Base-by-base conservation (phyloP, 2,113 vertebrate species). In the Hemibates koningsi region DNA sequence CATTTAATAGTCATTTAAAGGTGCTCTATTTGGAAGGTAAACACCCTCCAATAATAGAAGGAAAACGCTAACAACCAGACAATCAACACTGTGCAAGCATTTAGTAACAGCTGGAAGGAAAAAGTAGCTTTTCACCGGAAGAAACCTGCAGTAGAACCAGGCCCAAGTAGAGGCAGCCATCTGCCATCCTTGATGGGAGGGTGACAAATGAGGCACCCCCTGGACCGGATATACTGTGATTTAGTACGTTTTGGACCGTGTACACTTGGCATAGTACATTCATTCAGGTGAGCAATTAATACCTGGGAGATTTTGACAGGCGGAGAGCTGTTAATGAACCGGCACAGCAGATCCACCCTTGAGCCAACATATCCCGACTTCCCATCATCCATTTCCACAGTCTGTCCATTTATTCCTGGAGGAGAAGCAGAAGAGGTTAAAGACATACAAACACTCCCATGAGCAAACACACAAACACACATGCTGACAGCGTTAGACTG, bases 291-390 rank as follows among this genome's bases (percentile, higher is more conserved):
- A 45, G 53, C 9, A 16, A 32, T 34, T 13, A 76, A 53, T 94
- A 99, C 98, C 96, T 99, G 99, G 0, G 98, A 99, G 95, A 99
- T 98, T 96, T 98, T 99, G 93, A 99, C 98, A 0, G 90, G 96
- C 10, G 97, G 97, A 79, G 96, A 95, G 0, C 96, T 98, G 95
- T 98, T 99, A 93, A 97, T 95, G 88, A 99, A 98, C 81, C 95
- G 97, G 91, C 99, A 99, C 88, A 97, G 97, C 27, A 99, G 97
- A 82, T 98, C 97, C 91, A 99, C 97, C 2, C 98, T 97, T 1
- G 97, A 97, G 81, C 98, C 98, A 0, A 98, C 96, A 86, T 97
- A 98, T 3, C 98, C 98, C 1, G 97, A 98, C 83, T 97, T 97
- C 7, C 95, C 97, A 81, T 97, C 97, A 34, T 99, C 99, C 96